A percentile compares a stretch with the other conserved stretches of the same genome.
Evolutionary conservation across 2,113 vertebrate species (phyloP).

Genomic region (Martes martes): DNA sequence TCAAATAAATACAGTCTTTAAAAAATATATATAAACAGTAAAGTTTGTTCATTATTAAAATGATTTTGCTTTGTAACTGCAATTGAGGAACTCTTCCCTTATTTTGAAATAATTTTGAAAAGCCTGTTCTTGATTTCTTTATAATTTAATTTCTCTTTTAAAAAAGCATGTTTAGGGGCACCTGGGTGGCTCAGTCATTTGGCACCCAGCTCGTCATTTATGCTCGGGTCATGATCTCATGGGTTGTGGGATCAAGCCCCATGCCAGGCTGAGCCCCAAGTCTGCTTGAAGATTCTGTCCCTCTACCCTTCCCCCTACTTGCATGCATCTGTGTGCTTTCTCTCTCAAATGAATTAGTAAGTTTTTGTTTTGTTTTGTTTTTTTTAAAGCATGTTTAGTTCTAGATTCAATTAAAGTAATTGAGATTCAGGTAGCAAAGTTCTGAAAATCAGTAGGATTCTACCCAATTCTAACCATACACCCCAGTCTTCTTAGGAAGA

Average conservation of each 20-base stretch:
- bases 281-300: not conserved
- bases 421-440: not conserved
- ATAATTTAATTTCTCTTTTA: not conserved
- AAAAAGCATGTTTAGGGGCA: not conserved
- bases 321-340: not conserved
- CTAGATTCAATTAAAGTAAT: not conserved
- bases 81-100: not conserved
- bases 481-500: not conserved
- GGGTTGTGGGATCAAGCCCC: not conserved
- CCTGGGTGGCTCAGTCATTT: not conserved
- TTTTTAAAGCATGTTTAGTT: not conserved
- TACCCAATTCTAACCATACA: accelerated
- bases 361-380: not conserved
- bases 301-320: not conserved
- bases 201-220: not conserved
- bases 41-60: not conserved
- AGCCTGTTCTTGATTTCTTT: not conserved
- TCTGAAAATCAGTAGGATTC: not conserved
- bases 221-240: not conserved
- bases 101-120: slow-evolving; percentile 22
- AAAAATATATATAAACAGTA: not conserved
- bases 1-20: not conserved
- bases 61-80: not conserved
- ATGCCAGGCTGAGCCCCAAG: not conserved
- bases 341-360: not conserved